A percentile compares a stretch with the other conserved stretches of the same genome.
These are phyloP conservation scores for Hemithea aestivaria DNA, from an alignment of 2,888 invertebrate genomes.

Conservation along the genomic window DNA sequence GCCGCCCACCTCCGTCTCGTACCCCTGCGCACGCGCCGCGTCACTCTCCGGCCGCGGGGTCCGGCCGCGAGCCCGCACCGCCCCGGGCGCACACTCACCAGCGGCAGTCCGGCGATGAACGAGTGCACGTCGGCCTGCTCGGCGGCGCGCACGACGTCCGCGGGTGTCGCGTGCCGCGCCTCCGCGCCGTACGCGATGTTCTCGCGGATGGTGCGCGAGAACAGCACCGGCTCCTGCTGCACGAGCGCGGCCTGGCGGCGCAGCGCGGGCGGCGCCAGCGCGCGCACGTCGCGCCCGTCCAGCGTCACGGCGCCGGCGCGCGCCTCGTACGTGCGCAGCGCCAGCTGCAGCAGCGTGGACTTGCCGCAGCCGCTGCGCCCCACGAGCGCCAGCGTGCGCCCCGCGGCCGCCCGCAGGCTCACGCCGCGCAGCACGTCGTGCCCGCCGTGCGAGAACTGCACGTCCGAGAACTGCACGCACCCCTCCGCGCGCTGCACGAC, in stretches of 20 bases:
- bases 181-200: constrained; percentile 94
- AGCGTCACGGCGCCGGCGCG: constrained; percentile 83
- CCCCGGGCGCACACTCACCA: constrained; percentile 57
- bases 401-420: constrained; percentile 79
- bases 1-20: constrained; percentile 83
- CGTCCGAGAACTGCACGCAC: constrained; percentile 80
- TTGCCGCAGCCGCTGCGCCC: constrained; percentile 89
- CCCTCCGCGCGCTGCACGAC: constrained; percentile 50
- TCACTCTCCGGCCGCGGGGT: neutral
- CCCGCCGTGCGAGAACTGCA: constrained; percentile 89
- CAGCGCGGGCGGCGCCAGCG: constrained; percentile 81
- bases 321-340: constrained; percentile 89
- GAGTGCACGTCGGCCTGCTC: constrained; percentile 87
- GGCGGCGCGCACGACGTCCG: constrained; percentile 85
- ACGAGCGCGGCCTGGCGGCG: constrained; percentile 88
- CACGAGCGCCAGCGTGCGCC: constrained; percentile 85
- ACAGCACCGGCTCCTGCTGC: constrained; percentile 91
- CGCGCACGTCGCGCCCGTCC: constrained; percentile 77
- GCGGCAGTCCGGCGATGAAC: constrained; percentile 84
- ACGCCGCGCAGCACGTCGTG: constrained; percentile 85
- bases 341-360: constrained; percentile 86
- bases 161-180: constrained; percentile 77
- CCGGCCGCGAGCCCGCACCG: neutral
- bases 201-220: constrained; percentile 87
- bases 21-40: constrained; percentile 65